Percentiles rank a stretch among this genome's conserved stretches.
Conservation (phyloP, 2,797 vertebrate species). For the Clarias platycephalus region DNA sequence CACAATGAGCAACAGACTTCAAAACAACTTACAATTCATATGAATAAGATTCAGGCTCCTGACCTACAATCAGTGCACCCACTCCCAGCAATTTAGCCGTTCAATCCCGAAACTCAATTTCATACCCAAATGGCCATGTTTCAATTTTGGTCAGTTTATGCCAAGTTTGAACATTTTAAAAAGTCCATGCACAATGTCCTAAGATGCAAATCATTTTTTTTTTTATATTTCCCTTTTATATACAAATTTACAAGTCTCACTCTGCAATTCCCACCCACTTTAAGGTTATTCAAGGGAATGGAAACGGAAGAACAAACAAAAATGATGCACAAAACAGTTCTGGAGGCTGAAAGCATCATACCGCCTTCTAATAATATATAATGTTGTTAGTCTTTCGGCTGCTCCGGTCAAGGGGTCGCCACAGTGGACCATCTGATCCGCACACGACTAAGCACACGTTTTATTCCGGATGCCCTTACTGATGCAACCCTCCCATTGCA, state of each 20-base stretch:
- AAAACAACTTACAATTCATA: constrained; percentile 12
- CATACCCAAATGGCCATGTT: neutral
- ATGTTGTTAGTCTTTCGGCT: too few species aligned
- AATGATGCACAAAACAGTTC: neutral
- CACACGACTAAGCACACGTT: too few species aligned
- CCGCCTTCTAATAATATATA: constrained; percentile 20
- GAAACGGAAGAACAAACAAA: constrained; percentile 11
- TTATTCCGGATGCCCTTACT: too few species aligned
- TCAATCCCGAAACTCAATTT: neutral
- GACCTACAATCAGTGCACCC: constrained; percentile 14
- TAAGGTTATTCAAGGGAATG: neutral
- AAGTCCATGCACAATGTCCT: neutral
- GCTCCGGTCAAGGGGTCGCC: too few species aligned
- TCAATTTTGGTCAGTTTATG: neutral
- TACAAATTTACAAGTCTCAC: neutral
- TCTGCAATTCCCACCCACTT: neutral
- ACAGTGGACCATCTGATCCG: too few species aligned
- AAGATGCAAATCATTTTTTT: neutral
- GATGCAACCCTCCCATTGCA: too few species aligned
- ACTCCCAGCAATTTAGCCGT: neutral
- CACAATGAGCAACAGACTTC: neutral
- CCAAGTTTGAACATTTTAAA: neutral
- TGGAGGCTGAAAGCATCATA: neutral
- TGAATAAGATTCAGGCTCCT: constrained; percentile 27
- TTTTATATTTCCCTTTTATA: neutral